Conservation (phyloP, 35 echinoderm and acorn worm species). For the Stichopus chloronotus region DNA sequence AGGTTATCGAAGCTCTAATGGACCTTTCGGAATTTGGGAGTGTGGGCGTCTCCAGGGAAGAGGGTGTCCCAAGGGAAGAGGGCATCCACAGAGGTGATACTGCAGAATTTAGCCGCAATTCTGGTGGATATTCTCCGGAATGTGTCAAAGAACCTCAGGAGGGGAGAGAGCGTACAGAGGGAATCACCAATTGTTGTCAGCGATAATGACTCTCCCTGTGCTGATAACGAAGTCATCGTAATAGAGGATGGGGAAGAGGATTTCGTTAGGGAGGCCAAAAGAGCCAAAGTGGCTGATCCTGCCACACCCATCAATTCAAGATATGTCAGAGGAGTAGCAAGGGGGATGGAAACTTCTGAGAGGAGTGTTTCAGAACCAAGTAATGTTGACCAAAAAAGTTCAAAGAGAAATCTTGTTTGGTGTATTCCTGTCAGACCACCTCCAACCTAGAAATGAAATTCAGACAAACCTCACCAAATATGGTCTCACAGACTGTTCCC, state of each 20-base stretch:
- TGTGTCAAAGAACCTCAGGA: too few relatives aligned
- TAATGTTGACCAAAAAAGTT: not conserved
- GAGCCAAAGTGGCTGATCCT: not conserved
- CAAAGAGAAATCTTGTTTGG: not conserved
- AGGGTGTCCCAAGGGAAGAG: not conserved
- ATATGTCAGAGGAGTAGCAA: not conserved
- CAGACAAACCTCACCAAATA: conserved; percentile 56
- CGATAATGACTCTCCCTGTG: too few relatives aligned
- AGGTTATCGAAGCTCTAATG: conserved; percentile 48
- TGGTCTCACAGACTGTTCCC: conserved; percentile 73
- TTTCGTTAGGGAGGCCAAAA: not conserved
- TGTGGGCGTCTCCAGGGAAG: too few relatives aligned
- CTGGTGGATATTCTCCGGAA: too few relatives aligned
- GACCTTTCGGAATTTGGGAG: not conserved
- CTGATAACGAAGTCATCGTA: not conserved
- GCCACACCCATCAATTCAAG: not conserved
- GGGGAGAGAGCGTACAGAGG: too few relatives aligned
- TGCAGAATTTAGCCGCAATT: too few relatives aligned
- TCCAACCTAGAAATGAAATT: conserved; percentile 62
- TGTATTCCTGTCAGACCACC: conserved; percentile 71
- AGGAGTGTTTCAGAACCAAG: not conserved
- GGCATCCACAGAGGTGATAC: not conserved
- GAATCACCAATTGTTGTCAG: too few relatives aligned
- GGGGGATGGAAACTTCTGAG: not conserved
- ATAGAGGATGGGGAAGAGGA: not conserved